These are phyloP conservation scores for Autographa gamma DNA, from an alignment of 2,888 invertebrate species.

Conservation along the genomic window DNA sequence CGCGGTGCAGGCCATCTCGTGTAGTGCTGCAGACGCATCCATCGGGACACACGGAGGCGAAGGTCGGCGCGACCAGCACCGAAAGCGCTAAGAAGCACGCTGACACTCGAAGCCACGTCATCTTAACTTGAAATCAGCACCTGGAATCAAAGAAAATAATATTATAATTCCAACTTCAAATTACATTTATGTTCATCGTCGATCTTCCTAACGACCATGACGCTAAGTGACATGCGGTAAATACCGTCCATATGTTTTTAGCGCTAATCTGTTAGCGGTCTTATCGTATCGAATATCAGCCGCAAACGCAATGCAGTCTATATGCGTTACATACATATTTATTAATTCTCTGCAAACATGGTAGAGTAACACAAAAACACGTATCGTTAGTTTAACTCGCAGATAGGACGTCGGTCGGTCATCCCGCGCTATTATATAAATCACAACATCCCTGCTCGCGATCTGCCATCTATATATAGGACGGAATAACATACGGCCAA, in stretches of 20 bases:
- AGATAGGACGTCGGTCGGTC: slow-evolving; percentile 35
- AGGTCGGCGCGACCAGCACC: slow-evolving; percentile 71
- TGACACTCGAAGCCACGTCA: slow-evolving; percentile 74
- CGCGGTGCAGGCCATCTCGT: slow-evolving; percentile 91
- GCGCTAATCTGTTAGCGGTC: slow-evolving; percentile 65
- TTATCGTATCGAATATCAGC: slow-evolving; percentile 69
- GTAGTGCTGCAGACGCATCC: slow-evolving; percentile 89
- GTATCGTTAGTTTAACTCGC: slow-evolving; percentile 21
- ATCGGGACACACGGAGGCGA: slow-evolving; percentile 85
- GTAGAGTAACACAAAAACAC: slow-evolving; percentile 10
- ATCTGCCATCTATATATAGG: slow-evolving; percentile 76
- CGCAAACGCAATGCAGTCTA: slow-evolving; percentile 57
- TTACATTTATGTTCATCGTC: neutral
- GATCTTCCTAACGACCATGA: slow-evolving; percentile 31
- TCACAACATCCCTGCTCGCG: slow-evolving; percentile 69
- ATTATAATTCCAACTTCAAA: slow-evolving; percentile 24
- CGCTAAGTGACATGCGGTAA: slow-evolving; percentile 54
- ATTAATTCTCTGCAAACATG: slow-evolving; percentile 33
- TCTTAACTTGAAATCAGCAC: slow-evolving; percentile 75
- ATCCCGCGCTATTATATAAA: slow-evolving; percentile 68
- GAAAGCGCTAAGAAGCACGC: slow-evolving; percentile 74
- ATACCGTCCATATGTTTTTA: slow-evolving; percentile 61
- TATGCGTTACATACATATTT: slow-evolving; percentile 59
- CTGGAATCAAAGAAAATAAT: slow-evolving; percentile 74
- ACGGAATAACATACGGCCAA: slow-evolving; percentile 65